phyloP scores from a whole-genome alignment of 1,140 invertebrate genomes.

The Scylla paramamosain region DNA sequence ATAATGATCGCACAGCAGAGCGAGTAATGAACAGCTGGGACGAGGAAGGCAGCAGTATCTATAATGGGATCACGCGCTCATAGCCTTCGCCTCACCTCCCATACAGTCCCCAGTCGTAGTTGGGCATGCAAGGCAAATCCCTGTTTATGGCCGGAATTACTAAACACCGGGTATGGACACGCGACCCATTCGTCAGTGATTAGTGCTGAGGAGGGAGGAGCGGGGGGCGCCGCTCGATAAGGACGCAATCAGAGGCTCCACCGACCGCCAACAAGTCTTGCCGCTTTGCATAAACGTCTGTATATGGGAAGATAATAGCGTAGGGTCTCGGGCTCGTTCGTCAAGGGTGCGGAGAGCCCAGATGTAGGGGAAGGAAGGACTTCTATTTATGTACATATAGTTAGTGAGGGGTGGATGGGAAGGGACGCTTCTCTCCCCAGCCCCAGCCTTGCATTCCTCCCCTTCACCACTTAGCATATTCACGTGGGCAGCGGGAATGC shows the following conservation, averaged over 20 bases:
- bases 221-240: background rate
- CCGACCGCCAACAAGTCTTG: background rate
- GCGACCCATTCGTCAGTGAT: conserved; percentile 11
- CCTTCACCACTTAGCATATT: background rate
- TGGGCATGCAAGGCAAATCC: conserved; percentile 8
- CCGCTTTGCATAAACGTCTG: conserved; percentile 2
- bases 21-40: conserved; percentile 34
- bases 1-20: conserved; percentile 26
- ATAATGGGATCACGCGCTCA: conserved; percentile 1
- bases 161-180: background rate
- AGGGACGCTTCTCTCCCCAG: background rate
- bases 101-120: background rate
- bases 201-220: background rate
- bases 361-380: background rate
- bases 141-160: conserved; percentile 1
- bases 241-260: background rate
- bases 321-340: background rate
- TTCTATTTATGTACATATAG: background rate
- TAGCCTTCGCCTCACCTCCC: background rate
- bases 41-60: background rate
- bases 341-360: background rate
- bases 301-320: background rate
- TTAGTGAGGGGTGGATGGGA: background rate
- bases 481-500: background rate
- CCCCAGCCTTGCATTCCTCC: background rate